Evolutionary conservation across 2,797 vertebrate species (phyloP).

Genomic region (Mareca strepera): DNA sequence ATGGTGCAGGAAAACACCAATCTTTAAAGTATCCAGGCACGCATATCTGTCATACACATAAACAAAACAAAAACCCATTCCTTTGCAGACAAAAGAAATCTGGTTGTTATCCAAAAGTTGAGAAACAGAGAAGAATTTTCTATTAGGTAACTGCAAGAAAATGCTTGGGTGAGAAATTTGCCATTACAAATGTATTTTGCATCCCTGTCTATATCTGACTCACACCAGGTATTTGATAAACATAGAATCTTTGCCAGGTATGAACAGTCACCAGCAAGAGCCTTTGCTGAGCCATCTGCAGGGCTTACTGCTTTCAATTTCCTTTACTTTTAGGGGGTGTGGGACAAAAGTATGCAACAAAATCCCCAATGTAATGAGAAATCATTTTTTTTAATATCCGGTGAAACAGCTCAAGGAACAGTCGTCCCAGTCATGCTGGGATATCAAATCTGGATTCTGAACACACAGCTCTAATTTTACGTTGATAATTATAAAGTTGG

Average conservation of each 20-base stretch:
- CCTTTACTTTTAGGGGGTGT: slow-evolving; percentile 6
- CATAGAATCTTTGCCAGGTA: slow-evolving; percentile 14
- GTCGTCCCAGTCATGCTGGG: slow-evolving; percentile 11
- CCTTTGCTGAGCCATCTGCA: slow-evolving; percentile 18
- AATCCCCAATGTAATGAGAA: neutral
- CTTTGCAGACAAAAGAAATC: slow-evolving; percentile 1
- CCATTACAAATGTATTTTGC: neutral
- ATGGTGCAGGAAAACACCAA: neutral
- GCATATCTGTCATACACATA: neutral
- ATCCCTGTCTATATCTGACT: neutral
- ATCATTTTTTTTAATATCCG: neutral
- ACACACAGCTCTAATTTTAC: slow-evolving; percentile 51
- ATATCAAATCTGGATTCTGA: slow-evolving; percentile 52
- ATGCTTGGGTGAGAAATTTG: neutral
- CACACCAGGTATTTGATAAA: slow-evolving; percentile 19
- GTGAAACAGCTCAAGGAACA: slow-evolving; percentile 11
- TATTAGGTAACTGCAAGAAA: neutral
- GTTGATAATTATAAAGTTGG: slow-evolving; percentile 64
- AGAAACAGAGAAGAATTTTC: neutral
- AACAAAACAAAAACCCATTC: neutral
- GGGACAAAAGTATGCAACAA: neutral
- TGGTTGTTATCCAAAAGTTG: neutral
- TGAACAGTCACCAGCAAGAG: neutral
- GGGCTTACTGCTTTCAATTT: slow-evolving; percentile 28
- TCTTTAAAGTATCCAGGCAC: neutral